Evolutionary conservation across 2,113 vertebrate species (phyloP), one percentile per base, ranked within the genome.

Genomic region (Sceloporus tristichus): DNA sequence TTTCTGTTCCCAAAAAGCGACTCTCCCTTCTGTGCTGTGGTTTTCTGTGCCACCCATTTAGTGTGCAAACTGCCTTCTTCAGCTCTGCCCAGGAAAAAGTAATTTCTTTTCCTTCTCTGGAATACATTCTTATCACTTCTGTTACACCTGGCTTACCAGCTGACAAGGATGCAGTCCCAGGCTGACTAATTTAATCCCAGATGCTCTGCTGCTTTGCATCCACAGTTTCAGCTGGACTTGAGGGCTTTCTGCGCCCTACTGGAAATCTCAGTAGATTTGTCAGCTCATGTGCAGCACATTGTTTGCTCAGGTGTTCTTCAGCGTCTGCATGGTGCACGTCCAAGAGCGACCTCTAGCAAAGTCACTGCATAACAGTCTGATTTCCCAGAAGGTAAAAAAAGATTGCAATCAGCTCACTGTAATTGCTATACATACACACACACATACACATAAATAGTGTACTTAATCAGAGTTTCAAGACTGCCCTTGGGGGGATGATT

Each of bases 111-210:
- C 88, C 68, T 85, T 85, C 78, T 91, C 92, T 19, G 16, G 91
- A 92, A 93, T n/a, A 87, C 87, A 86, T 93, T 86, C 89, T 93
- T 94, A 93, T 92, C 48, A 2, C 88, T 94, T 90, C 89, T 48
- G 5, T 93, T 91, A 87, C 93, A 89, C 93, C 71, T 90, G 89
- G 85, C 79, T 73, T 93, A 91, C 79, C 40, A 86, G 79, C 71
- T 91, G 93, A 82, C 85, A 21, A 79, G 42, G 48, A 48, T 48
- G 48, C 48, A 48, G 7, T 48, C 7, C 48, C 48, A 48, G 62
- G 18, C 86, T 87, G 88, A 90, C 88, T 91, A 89, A 78, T 88
- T 76, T 40, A 87, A 0, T 81, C 87, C 85, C 42, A 86, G 80
- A 84, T 53, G 66, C 90, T 5, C 18, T 76, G 54, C 70, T 89